Evolutionary conservation across 2,113 vertebrate genomes (phyloP).

Genomic region (Connochaetes taurinus): DNA sequence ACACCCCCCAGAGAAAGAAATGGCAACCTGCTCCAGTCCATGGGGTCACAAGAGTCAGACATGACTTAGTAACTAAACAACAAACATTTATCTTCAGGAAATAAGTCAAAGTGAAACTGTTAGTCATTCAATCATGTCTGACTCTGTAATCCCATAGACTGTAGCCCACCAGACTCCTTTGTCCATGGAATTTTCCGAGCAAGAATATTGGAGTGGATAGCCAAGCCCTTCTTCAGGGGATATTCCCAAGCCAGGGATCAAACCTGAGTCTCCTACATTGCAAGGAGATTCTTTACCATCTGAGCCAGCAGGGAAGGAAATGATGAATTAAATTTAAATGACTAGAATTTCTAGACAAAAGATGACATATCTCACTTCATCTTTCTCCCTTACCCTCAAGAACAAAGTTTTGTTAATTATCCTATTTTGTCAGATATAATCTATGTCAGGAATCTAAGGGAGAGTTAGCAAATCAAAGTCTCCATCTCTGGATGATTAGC

Average conservation of each 20-base stretch:
- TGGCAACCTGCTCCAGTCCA: not conserved
- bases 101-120: not conserved
- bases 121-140: not conserved
- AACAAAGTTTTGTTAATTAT: not conserved
- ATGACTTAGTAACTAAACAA: not conserved
- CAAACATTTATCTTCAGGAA: not conserved
- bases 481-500: not conserved
- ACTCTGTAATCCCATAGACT: not conserved
- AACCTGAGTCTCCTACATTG: not conserved
- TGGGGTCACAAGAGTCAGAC: not conserved
- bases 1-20: not conserved
- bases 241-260: not conserved
- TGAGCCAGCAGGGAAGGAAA: not conserved
- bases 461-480: not conserved
- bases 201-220: not conserved
- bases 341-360: not conserved
- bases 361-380: not conserved
- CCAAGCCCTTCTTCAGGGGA: not conserved
- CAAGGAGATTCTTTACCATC: not conserved
- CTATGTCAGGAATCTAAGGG: not conserved
- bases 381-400: fast-evolving
- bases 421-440: not conserved
- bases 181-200: not conserved
- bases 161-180: not conserved
- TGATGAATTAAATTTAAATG: not conserved